Conservation (phyloP, 2,797 vertebrate genomes). For the Pteropus rufus region DNA sequence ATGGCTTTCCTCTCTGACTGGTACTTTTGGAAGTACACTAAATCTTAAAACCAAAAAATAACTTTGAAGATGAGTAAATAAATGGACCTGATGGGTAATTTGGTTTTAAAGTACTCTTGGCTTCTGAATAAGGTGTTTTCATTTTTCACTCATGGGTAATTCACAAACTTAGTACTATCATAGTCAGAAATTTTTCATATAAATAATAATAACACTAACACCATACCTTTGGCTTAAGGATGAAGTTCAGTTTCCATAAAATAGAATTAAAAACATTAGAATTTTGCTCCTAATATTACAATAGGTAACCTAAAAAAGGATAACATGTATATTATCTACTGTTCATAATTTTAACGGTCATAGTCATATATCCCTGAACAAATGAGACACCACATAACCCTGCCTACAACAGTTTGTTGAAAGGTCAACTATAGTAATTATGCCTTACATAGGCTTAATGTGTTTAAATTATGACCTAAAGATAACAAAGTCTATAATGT, state of each 20-base stretch:
- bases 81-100: background rate
- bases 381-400: background rate
- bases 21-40: background rate
- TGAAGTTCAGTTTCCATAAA: conserved; percentile 16
- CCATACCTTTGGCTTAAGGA: conserved; percentile 3
- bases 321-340: background rate
- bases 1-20: background rate
- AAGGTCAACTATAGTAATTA: background rate
- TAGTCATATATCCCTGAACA: background rate
- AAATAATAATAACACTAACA: background rate
- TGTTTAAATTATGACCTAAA: conserved; percentile 29
- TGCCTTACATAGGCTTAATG: background rate
- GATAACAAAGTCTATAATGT: background rate
- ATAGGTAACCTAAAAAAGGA: background rate
- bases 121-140: background rate
- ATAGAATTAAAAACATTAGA: conserved; percentile 38
- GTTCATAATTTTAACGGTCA: conserved; percentile 1
- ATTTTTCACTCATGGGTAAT: background rate
- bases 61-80: conserved; percentile 19
- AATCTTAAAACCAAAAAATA: conserved; percentile 16
- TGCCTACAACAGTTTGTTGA: background rate
- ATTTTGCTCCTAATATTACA: background rate
- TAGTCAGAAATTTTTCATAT: background rate
- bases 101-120: background rate
- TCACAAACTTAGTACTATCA: conserved; percentile 11